phyloP scores from a whole-genome alignment of 2,888 invertebrate species.

The Volucella bombylans region DNA sequence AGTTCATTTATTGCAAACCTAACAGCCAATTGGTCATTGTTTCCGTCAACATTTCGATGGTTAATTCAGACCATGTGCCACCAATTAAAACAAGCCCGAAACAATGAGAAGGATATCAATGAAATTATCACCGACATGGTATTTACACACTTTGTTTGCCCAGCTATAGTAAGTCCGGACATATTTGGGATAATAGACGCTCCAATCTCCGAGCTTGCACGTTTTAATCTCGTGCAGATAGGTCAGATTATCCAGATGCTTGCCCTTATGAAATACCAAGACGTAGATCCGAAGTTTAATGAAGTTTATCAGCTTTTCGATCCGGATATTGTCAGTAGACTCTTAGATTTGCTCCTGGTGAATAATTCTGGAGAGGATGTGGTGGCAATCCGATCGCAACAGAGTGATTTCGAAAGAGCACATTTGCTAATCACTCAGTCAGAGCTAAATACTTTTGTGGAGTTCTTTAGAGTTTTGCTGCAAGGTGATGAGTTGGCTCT shows the following conservation, averaged over 20 bases:
- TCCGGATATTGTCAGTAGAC: constrained; percentile 89
- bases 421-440: constrained; percentile 87
- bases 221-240: constrained; percentile 94
- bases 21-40: constrained; percentile 92
- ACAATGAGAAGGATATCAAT: constrained; percentile 81
- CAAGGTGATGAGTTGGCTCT: constrained; percentile 79
- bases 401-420: constrained; percentile 85
- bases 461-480: constrained; percentile 83
- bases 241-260: constrained; percentile 96
- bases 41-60: constrained; percentile 95
- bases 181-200: constrained; percentile 96
- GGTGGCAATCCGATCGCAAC: constrained; percentile 81
- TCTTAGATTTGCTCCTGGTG: constrained; percentile 87
- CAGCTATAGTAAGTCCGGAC: constrained; percentile 97
- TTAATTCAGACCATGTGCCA: constrained; percentile 93
- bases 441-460: constrained; percentile 86
- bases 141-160: constrained; percentile 96
- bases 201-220: constrained; percentile 93
- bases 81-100: constrained; percentile 84
- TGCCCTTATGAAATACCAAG: constrained; percentile 90
- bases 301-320: constrained; percentile 93
- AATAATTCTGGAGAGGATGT: constrained; percentile 82
- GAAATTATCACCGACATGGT: constrained; percentile 95
- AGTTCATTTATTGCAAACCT: constrained; percentile 92
- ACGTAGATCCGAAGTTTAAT: constrained; percentile 88